These are phyloP conservation scores for Malurus splendens DNA, from an alignment of 2,797 vertebrate species.

Conservation along the genomic window DNA sequence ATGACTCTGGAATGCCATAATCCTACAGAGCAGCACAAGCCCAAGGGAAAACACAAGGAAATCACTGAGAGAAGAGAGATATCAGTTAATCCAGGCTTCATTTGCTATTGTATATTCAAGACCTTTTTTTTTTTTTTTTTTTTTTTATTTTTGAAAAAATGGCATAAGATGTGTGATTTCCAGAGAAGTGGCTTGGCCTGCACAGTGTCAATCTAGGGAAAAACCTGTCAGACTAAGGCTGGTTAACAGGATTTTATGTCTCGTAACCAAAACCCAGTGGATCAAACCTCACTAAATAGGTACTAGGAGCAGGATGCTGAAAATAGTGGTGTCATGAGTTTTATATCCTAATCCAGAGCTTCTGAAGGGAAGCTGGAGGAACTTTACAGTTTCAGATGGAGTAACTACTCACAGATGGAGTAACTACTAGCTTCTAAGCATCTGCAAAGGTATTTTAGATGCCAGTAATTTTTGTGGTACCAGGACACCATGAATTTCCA, in stretches of 20 bases:
- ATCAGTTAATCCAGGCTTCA: constrained; percentile 7
- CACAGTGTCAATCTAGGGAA: neutral
- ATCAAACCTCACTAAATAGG: neutral
- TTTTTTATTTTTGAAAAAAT: neutral
- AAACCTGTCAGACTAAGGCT: neutral
- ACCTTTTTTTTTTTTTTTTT: neutral
- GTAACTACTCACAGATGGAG: neutral
- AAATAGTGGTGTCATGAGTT: neutral
- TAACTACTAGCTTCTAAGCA: neutral
- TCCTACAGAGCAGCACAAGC: neutral
- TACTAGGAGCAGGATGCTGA: neutral
- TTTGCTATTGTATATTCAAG: neutral
- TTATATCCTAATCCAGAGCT: neutral
- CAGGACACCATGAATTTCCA: neutral
- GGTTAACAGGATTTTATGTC: neutral
- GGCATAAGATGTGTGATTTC: neutral
- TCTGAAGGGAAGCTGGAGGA: neutral
- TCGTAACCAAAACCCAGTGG: neutral
- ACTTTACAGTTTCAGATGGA: neutral
- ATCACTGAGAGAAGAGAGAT: neutral
- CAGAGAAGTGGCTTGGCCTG: neutral
- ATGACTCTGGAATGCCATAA: constrained; percentile 10
- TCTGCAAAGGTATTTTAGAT: neutral
- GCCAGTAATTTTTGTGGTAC: neutral
- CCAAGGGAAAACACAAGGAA: constrained; percentile 21